These are phyloP conservation scores for Pomatostomus ruficeps DNA, from an alignment of 2,113 vertebrate genomes.

Conservation along the genomic window DNA sequence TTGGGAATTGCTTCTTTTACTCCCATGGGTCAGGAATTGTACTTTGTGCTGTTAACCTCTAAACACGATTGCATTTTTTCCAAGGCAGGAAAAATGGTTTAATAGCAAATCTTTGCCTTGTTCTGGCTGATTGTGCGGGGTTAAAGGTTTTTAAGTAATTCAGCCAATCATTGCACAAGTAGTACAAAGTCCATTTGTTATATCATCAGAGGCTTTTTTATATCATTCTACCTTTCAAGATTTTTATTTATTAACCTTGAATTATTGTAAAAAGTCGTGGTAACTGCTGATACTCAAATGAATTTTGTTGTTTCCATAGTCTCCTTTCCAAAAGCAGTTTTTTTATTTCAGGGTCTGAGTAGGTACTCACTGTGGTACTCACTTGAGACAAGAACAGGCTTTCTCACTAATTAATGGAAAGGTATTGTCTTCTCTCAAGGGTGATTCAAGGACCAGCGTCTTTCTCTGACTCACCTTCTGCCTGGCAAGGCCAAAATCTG, in stretches of 20 bases:
- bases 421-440: neutral
- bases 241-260: neutral
- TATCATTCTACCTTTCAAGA: neutral
- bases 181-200: neutral
- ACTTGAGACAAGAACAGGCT: neutral
- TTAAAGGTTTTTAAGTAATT: neutral
- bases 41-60: neutral
- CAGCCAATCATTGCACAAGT: neutral
- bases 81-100: neutral
- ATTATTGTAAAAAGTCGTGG: neutral
- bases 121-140: neutral
- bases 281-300: neutral
- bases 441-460: neutral
- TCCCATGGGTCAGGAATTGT: neutral
- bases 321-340: neutral
- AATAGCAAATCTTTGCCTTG: neutral
- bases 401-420: neutral
- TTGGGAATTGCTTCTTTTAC: neutral
- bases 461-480: neutral
- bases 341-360: neutral
- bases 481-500: neutral
- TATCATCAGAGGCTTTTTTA: neutral
- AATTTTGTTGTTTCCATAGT: neutral
- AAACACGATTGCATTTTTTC: neutral
- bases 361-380: too few relatives aligned